Conservation (phyloP, 2,113 vertebrate species). For the Chloroceryle aenea region DNA sequence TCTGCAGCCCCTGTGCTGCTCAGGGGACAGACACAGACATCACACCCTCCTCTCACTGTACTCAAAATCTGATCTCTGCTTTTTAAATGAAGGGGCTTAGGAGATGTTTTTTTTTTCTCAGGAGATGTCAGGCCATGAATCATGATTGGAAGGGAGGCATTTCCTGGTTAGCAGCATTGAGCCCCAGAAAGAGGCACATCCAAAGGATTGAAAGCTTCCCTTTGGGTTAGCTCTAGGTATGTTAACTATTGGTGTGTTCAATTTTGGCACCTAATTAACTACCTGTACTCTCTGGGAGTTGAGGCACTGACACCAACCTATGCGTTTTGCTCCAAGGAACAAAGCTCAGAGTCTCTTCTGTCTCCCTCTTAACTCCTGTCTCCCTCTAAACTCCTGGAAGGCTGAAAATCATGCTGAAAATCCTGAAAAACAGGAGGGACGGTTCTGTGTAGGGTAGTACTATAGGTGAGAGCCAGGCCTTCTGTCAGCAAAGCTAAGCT, state of each 20-base stretch:
- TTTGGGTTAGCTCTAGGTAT: neutral
- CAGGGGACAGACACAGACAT: accelerated
- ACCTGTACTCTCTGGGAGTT: neutral
- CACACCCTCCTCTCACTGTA: neutral
- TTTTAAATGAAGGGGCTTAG: neutral
- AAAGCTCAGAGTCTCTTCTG: neutral
- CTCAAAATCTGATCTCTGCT: neutral
- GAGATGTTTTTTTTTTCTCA: neutral
- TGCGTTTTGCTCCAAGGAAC: neutral
- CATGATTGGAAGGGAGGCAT: slow-evolving; percentile 16
- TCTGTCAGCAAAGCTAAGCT: neutral
- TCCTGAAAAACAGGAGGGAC: neutral
- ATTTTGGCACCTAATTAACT: neutral
- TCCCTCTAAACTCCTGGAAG: neutral
- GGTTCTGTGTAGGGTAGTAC: neutral
- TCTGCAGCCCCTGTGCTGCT: neutral
- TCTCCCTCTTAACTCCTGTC: neutral
- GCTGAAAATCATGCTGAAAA: neutral
- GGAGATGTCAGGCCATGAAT: slow-evolving; percentile 40
- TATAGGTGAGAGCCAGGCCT: neutral
- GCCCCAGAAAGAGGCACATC: slow-evolving; percentile 1
- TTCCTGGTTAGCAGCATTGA: slow-evolving; percentile 20
- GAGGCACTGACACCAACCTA: neutral
- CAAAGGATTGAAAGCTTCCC: neutral
- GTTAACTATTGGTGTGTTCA: neutral